These are phyloP conservation scores for Brachionus calyciflorus DNA, from an alignment of 1,140 invertebrate genomes.

Conservation along the genomic window DNA sequence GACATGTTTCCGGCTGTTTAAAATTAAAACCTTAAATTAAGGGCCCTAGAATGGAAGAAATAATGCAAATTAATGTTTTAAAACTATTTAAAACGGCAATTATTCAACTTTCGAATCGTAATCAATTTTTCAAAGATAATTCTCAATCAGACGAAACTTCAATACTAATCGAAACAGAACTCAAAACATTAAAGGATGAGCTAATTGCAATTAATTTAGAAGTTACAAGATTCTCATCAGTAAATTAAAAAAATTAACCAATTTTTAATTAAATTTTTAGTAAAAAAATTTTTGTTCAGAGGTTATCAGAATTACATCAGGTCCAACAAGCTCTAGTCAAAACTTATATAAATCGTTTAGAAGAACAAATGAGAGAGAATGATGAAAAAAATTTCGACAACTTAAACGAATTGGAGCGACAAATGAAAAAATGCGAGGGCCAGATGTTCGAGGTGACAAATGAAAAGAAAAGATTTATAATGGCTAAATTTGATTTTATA, in stretches of 20 bases:
- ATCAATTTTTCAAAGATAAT: background rate
- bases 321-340: background rate
- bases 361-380: background rate
- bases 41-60: no score
- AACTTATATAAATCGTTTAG: background rate
- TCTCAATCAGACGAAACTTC: background rate
- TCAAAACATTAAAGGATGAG: background rate
- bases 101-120: background rate
- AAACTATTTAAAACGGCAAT: background rate
- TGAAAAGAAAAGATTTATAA: background rate
- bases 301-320: background rate
- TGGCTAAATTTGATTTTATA: background rate
- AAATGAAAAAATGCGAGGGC: background rate
- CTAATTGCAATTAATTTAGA: background rate
- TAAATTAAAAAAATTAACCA: background rate
- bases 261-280: no score
- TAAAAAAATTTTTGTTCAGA: background rate
- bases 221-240: background rate
- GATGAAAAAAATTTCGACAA: background rate
- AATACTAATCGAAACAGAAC: background rate
- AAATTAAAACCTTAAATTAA: no score
- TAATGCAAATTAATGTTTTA: slow-evolving; percentile 11
- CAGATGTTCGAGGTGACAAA: background rate
- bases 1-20: no score
- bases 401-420: background rate